Evolutionary conservation across 1,140 invertebrate species (phyloP).

Genomic region (Pristionchus pacificus): DNA sequence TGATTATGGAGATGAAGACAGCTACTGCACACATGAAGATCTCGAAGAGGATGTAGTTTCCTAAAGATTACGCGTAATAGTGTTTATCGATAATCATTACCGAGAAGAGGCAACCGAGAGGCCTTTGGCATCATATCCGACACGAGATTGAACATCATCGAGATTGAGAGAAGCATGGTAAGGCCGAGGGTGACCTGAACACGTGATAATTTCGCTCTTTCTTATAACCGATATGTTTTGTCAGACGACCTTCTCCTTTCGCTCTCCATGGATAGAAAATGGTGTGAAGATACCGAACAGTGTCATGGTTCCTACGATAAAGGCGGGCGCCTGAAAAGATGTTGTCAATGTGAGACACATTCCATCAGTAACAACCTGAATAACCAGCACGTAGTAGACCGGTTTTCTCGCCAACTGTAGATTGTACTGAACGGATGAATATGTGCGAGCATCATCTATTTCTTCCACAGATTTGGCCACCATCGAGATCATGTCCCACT

Average conservation of each 20-base stretch:
- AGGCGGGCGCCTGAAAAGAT: conserved; percentile 26
- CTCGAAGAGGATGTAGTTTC: conserved; percentile 25
- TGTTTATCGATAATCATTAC: too few relatives aligned
- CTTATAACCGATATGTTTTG: too few relatives aligned
- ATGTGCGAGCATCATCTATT: too few relatives aligned
- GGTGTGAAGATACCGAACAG: conserved; percentile 31
- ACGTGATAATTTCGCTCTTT: too few relatives aligned
- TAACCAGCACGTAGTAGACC: conserved; percentile 30
- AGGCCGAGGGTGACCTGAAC: conserved; percentile 27
- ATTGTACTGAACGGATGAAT: too few relatives aligned
- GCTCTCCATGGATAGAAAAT: conserved; percentile 18
- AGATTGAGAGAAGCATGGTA: conserved; percentile 29
- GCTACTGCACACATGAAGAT: conserved; percentile 23
- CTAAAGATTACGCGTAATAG: too few relatives aligned
- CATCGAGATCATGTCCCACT: conserved; percentile 28
- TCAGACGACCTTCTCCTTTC: conserved; percentile 20
- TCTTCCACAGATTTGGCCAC: background rate
- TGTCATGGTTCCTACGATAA: conserved; percentile 22
- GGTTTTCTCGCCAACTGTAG: too few relatives aligned
- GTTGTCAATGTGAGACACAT: too few relatives aligned
- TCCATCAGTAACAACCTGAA: too few relatives aligned
- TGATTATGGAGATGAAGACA: conserved; percentile 10
- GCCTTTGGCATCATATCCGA: conserved; percentile 35
- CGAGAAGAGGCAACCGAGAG: conserved; percentile 24
- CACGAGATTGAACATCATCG: conserved; percentile 31